A percentile compares a stretch with the other conserved stretches of the same genome.
Conservation (phyloP, 2,113 vertebrate genomes). For the Piaya cayana region DNA sequence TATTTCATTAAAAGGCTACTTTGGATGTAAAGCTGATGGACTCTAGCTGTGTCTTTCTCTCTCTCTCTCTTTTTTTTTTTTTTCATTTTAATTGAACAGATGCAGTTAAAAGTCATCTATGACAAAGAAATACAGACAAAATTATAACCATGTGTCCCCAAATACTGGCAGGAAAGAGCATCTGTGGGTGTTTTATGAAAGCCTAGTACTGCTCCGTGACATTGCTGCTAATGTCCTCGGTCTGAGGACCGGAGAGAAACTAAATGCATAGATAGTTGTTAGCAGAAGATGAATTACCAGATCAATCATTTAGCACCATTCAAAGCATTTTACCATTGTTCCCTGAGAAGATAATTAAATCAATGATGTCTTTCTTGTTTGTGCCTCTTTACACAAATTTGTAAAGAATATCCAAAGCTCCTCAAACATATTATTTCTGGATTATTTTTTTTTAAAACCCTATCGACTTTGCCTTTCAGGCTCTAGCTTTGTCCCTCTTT, state of each 20-base stretch:
- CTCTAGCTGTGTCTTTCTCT: conserved; percentile 60
- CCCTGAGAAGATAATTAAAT: conserved; percentile 75
- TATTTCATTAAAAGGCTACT: conserved; percentile 72
- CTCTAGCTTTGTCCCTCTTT: conserved; percentile 77
- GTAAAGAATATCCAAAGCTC: conserved; percentile 75
- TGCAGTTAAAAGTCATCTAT: conserved; percentile 75
- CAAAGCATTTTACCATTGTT: conserved; percentile 72
- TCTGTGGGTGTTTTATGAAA: conserved; percentile 79
- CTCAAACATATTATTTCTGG: conserved; percentile 70
- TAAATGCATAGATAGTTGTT: conserved; percentile 78
- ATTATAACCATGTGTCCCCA: conserved; percentile 80
- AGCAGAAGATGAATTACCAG: conserved; percentile 80
- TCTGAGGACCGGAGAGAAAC: conserved; percentile 76
- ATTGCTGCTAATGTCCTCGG: conserved; percentile 72
- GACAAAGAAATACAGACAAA: conserved; percentile 75
- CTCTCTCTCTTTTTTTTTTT: conserved; percentile 20
- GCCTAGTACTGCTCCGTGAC: conserved; percentile 69
- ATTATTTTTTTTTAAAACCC: conserved; percentile 35
- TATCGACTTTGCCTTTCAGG: conserved; percentile 76
- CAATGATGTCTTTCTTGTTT: conserved; percentile 65
- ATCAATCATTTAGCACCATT: conserved; percentile 80
- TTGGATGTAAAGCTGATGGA: conserved; percentile 66
- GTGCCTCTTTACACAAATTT: conserved; percentile 32
- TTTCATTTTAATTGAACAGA: conserved; percentile 76
- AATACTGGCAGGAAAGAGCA: conserved; percentile 76